Percentiles rank a stretch among this genome's conserved stretches.
phyloP scores from a whole-genome alignment of 2,888 invertebrate species.

The Erynnis tages region DNA sequence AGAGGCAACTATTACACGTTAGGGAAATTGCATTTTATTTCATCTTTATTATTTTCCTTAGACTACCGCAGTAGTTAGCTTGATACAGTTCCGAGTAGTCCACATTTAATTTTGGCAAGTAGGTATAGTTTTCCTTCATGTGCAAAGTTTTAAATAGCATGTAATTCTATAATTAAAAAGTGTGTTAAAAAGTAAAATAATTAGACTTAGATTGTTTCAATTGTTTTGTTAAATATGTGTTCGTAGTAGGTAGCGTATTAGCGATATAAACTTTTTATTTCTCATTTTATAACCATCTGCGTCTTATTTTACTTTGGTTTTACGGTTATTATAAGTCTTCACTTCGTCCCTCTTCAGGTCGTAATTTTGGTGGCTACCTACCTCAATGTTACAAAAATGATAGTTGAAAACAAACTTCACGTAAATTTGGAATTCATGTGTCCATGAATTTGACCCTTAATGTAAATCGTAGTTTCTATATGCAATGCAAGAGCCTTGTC shows the following conservation, averaged over 20 bases:
- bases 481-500: slow-evolving; percentile 16
- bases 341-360: not conserved
- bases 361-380: slow-evolving; percentile 12
- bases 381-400: slow-evolving; percentile 6
- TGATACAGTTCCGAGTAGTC: not conserved
- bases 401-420: not conserved
- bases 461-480: slow-evolving; percentile 1
- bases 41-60: not conserved
- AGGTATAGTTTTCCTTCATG: too few relatives aligned
- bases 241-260: too few relatives aligned
- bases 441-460: slow-evolving; percentile 23
- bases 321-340: slow-evolving; percentile 2
- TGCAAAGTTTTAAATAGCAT: too few relatives aligned
- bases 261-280: too few relatives aligned
- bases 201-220: too few relatives aligned
- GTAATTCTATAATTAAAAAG: too few relatives aligned
- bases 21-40: not conserved
- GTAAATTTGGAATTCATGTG: slow-evolving; percentile 7
- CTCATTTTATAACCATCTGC: too few relatives aligned
- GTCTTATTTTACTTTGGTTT: slow-evolving; percentile 3
- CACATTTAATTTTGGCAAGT: slow-evolving; percentile 10
- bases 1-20: not conserved
- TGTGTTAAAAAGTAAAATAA: too few relatives aligned
- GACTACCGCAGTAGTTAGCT: not conserved
- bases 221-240: too few relatives aligned